Evolutionary conservation across 2,113 vertebrate genomes (phyloP).

Genomic region (Sphyrna mokarran): DNA sequence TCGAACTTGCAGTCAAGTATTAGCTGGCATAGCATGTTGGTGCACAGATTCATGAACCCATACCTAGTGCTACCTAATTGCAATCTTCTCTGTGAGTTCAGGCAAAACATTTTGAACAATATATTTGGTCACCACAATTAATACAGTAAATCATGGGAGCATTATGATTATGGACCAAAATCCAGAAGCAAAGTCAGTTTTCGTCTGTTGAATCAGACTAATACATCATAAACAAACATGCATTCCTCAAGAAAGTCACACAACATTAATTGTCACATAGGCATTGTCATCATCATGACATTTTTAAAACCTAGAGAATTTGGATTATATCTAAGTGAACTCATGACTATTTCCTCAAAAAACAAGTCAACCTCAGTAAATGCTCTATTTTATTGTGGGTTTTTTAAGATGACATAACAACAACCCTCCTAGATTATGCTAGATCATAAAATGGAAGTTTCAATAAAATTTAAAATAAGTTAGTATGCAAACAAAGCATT

Average conservation of each 20-base stretch:
- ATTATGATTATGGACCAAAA: not conserved
- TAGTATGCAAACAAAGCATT: not conserved
- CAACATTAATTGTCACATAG: not conserved
- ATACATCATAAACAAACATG: not conserved
- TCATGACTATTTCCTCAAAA: not conserved
- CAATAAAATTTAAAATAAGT: not conserved
- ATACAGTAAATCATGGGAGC: not conserved
- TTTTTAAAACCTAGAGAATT: not conserved
- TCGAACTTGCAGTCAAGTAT: slow-evolving; percentile 14
- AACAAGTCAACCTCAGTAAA: not conserved
- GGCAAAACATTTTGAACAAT: not conserved
- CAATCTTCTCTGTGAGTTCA: not conserved
- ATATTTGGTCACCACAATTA: not conserved
- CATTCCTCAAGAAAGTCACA: not conserved
- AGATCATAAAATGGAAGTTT: not conserved
- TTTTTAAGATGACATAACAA: not conserved
- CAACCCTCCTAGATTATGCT: not conserved
- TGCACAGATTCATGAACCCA: not conserved
- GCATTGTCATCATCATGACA: not conserved
- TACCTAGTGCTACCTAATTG: not conserved
- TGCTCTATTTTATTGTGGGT: not conserved
- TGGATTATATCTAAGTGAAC: not conserved
- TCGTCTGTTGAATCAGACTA: not conserved
- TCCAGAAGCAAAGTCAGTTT: not conserved
- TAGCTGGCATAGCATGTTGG: not conserved